Evolutionary conservation across 2,113 vertebrate species (phyloP).

Genomic region (Entelurus aequoreus): DNA sequence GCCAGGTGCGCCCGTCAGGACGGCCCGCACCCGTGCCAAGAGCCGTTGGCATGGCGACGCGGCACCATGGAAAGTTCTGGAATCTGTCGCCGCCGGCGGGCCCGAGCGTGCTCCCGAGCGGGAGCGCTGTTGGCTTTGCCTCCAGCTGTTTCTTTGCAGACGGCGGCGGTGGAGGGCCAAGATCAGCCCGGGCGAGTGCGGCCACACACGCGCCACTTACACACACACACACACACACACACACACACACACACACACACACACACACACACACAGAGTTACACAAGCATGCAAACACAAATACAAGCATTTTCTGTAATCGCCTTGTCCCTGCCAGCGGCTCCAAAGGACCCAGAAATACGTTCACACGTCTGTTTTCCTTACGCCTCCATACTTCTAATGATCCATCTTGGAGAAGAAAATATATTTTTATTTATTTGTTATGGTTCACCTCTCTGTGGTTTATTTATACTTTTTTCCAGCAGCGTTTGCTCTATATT

Average conservation of each 20-base stretch:
- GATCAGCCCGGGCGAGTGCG: slow-evolving; percentile 59
- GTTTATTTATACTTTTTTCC: neutral
- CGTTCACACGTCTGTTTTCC: slow-evolving; percentile 15
- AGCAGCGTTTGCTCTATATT: neutral
- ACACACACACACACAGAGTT: slow-evolving; percentile 19
- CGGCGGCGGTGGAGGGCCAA: slow-evolving; percentile 55
- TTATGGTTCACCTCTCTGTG: slow-evolving; percentile 2
- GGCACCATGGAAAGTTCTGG: slow-evolving; percentile 72
- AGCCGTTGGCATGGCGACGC: slow-evolving; percentile 60
- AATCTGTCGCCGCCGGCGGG: slow-evolving; percentile 71
- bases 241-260: slow-evolving; percentile 19
- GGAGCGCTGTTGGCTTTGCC: slow-evolving; percentile 73
- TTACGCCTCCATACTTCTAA: slow-evolving; percentile 6
- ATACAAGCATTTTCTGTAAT: slow-evolving; percentile 41
- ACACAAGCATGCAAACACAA: slow-evolving; percentile 54
- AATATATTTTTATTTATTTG: slow-evolving; percentile 9
- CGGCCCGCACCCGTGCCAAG: slow-evolving; percentile 56
- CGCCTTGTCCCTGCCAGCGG: slow-evolving; percentile 15
- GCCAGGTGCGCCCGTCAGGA: slow-evolving; percentile 71
- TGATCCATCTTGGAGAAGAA: slow-evolving; percentile 3
- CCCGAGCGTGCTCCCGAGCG: slow-evolving; percentile 51
- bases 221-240: slow-evolving; percentile 33
- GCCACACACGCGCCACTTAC: slow-evolving; percentile 67
- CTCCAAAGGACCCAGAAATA: slow-evolving; percentile 24
- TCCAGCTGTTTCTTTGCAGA: slow-evolving; percentile 74